These are phyloP conservation scores for Lypha dubia DNA, from an alignment of 2,888 invertebrate species.

Conservation along the genomic window DNA sequence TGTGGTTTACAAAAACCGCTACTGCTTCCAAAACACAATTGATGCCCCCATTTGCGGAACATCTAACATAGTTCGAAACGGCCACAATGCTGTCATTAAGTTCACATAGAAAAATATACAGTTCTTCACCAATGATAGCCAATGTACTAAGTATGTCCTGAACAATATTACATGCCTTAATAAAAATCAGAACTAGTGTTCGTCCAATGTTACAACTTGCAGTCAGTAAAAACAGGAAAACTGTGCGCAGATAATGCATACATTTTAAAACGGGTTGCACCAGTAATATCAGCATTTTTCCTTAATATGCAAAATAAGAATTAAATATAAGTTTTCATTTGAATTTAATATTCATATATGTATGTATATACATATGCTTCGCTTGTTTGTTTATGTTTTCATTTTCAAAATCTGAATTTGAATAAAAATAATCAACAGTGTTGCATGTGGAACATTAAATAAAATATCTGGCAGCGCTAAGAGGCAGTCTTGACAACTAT, in stretches of 20 bases:
- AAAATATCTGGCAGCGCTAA: slow-evolving; percentile 25
- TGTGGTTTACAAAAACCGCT: slow-evolving; percentile 64
- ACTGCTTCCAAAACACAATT: slow-evolving; percentile 68
- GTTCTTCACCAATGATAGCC: slow-evolving; percentile 73
- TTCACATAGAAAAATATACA: slow-evolving; percentile 72
- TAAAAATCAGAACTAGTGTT: slow-evolving; percentile 66
- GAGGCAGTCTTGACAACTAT: no score
- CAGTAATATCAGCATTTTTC: slow-evolving; percentile 44
- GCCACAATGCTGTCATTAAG: slow-evolving; percentile 68
- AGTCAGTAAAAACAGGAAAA: slow-evolving; percentile 50
- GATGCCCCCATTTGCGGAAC: slow-evolving; percentile 71
- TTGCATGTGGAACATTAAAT: not conserved
- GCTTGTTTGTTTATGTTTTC: slow-evolving; percentile 40
- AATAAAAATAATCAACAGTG: slow-evolving; percentile 22
- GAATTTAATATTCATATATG: not conserved
- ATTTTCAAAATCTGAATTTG: slow-evolving; percentile 9
- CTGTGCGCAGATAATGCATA: slow-evolving; percentile 57
- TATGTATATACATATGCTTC: not conserved
- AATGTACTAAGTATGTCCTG: slow-evolving; percentile 63
- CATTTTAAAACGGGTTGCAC: slow-evolving; percentile 60
- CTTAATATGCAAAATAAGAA: not conserved
- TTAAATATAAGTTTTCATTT: slow-evolving; percentile 1
- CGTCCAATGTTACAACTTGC: slow-evolving; percentile 73
- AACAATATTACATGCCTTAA: slow-evolving; percentile 63
- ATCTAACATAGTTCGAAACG: slow-evolving; percentile 65